Evolutionary conservation across 2,113 vertebrate species (phyloP).

Genomic region (Neopipo cinnamomea): DNA sequence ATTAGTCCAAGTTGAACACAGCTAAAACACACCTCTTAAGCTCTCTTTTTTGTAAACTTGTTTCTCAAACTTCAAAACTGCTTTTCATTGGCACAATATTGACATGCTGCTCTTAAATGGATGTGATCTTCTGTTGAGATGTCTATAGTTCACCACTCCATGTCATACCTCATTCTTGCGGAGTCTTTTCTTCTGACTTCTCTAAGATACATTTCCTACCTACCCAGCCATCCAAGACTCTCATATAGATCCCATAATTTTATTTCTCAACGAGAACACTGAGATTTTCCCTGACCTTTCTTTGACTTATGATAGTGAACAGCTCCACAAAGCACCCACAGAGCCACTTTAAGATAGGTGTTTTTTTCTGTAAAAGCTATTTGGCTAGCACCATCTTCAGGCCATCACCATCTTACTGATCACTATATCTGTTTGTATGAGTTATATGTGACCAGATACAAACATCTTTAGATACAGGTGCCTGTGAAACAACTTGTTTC

Average conservation of each 20-base stretch:
- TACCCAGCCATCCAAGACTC: background rate
- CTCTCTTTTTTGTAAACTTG: background rate
- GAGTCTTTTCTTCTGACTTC: background rate
- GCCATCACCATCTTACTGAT: background rate
- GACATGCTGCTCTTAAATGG: background rate
- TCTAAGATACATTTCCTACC: background rate
- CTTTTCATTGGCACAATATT: background rate
- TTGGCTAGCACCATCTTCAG: background rate
- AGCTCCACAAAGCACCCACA: background rate
- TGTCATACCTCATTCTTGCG: background rate
- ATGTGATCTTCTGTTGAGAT: background rate
- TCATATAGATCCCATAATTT: background rate
- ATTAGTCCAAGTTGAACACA: background rate
- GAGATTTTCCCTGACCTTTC: background rate
- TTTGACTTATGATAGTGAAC: background rate
- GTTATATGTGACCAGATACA: background rate
- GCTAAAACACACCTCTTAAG: background rate
- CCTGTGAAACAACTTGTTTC: background rate
- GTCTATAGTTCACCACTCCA: background rate
- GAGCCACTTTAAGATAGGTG: background rate
- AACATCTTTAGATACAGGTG: background rate
- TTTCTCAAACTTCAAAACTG: background rate
- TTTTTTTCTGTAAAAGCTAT: background rate
- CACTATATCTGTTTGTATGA: background rate
- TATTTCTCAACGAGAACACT: background rate